Conservation (phyloP, 1,140 invertebrate species). For the Drosophila jambulina region DNA sequence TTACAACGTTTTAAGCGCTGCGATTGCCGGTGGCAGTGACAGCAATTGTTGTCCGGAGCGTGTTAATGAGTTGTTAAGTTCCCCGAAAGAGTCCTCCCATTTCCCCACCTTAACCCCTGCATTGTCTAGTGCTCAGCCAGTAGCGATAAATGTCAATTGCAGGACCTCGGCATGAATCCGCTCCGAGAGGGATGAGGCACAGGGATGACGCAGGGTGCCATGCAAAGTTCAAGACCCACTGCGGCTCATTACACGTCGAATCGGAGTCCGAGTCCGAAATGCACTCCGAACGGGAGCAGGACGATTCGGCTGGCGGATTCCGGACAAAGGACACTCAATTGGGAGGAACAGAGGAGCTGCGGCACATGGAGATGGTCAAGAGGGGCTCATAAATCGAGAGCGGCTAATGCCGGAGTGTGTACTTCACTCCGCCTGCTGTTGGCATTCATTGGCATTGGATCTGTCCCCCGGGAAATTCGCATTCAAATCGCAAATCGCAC, state of each 20-base stretch:
- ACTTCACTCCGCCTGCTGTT: conserved; percentile 61
- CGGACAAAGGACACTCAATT: conserved; percentile 50
- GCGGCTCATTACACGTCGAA: conserved; percentile 52
- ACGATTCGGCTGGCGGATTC: conserved; percentile 16
- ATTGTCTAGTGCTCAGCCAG: conserved; percentile 54
- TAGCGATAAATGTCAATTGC: conserved; percentile 79
- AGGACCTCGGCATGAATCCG: conserved; percentile 38
- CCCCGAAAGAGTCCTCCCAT: conserved; percentile 48
- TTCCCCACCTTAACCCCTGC: conserved; percentile 21
- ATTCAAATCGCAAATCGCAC: conserved; percentile 53
- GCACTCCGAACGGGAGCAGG: conserved; percentile 12
- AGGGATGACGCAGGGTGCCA: conserved; percentile 15
- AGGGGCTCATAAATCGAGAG: conserved; percentile 69
- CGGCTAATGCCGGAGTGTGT: conserved; percentile 65
- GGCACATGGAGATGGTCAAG: conserved; percentile 36
- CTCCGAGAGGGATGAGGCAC: conserved; percentile 1
- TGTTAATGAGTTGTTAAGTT: conserved; percentile 81
- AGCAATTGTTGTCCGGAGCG: conserved; percentile 66
- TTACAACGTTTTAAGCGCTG: conserved; percentile 60
- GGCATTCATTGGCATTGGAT: conserved; percentile 58
- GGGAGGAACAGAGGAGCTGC: conserved; percentile 3
- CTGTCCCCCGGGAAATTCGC: conserved; percentile 32
- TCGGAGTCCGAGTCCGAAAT: conserved; percentile 9
- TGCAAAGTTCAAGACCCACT: conserved; percentile 48
- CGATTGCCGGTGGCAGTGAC: conserved; percentile 46